Base-by-base conservation (phyloP, 2,113 vertebrate species). In the Aramus guarauna region DNA sequence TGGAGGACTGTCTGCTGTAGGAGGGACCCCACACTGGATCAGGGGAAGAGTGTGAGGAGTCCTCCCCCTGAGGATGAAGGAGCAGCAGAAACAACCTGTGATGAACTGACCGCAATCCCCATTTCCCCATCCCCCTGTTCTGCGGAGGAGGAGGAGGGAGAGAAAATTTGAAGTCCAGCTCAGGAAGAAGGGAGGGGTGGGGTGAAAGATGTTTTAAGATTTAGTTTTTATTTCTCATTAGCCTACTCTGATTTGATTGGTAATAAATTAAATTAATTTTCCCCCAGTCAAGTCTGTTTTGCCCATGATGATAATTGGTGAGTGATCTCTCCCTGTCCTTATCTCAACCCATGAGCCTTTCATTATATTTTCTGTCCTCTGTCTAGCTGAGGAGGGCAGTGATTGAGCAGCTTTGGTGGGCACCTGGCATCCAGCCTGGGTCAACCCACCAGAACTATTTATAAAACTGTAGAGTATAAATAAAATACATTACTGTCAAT, bases 81-180 rank as follows among this genome's bases (percentile, higher is more conserved):
- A 37, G 20, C 5, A 1, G 9, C 20, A 48, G n/a, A 76, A 7
- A 48, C 11, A 18, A 13, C 0, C 1, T 32, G 74, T 62, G 43
- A 62, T 37, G 15, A 62, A 62, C 58, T 32, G n/a, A 50, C 21
- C 1, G 7, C 34, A 48, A 36, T 6, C 15, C 73, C 26, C 14
- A 7, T 60, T 60, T 76, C 11, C 19, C 34, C 7, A 2, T 30
- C 4, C 5, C 15, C 6, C 11, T 37, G 27, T 1, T 0, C 15
- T 37, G 3, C 15, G 52, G 52, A 5, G 24, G 14, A 17, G 43
- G 5, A 77, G 15, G 12, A 63, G 11, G 21, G 20, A 39, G 12
- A 63, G n/a, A 63, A 47, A 24, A 22, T 24, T 8, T 24, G 15
- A 39, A 41, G 22, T 13, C 39, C 13, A 62, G 22, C 45, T 17